Base-by-base conservation (phyloP, 2,797 vertebrate genomes). In the Cirrhinus molitorella region DNA sequence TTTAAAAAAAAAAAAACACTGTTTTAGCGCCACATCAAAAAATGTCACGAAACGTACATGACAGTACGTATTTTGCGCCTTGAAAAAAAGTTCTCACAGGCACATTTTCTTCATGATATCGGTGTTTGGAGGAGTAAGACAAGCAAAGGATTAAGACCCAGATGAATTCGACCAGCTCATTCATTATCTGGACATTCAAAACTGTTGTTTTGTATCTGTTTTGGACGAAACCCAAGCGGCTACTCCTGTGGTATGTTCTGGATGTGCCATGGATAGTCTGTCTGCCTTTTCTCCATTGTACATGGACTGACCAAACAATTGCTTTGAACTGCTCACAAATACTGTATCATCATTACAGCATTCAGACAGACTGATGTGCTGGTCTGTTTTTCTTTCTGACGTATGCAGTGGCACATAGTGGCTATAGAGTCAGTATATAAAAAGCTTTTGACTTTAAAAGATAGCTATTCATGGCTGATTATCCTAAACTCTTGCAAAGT, bases 181-280 rank as follows among this genome's bases (percentile, higher is more conserved):
- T 34, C 12, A 72, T 47, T 21, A 72, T 25, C 21, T 43, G 25
- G 11, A 12, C 79, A 73, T 70, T 19, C 92, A 88, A 83, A 90
- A 91, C 89, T 89, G 92, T 80, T 79, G 80, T 73, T 86, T 85
- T 92, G 91, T 92, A 92, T 94, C 92, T 91, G 89, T 81, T 85
- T 81, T 76, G 88, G 71, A 78, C 91, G 92, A 92, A 95, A 94
- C 91, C 90, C 87, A 91, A 94, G 89, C 2, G 59, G 74, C 57
- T 76, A 75, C 40, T 61, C 59, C 61, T 66, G 28, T 65, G 61
- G 28, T 34, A 19, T 40, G 71, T 86, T 83, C 87, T 76, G 83
- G 82, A 89, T 51, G 68, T 45, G 23, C 17, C 7, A 81, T 49
- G 85, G 85, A 85, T 70, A 84, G 85, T 89, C 89, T 83, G 72